Evolutionary conservation across 30 jellyfish, hydroid and myxozoan genomes (phyloP).

Genomic region (Chrysaora quinquecirrha): DNA sequence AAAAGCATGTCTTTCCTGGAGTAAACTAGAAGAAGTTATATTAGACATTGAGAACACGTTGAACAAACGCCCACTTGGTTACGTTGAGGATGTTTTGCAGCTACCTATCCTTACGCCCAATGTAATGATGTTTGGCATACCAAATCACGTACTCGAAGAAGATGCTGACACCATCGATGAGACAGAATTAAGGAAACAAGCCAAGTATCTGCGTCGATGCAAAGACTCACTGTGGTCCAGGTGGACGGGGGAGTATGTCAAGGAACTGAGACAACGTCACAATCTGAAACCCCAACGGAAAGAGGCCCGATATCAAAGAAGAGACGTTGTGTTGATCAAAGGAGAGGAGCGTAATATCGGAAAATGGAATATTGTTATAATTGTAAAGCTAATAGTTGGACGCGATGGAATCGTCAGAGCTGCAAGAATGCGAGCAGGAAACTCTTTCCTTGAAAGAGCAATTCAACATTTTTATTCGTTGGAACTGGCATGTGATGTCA

Average conservation of each 20-base stretch:
- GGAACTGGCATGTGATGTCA: no score
- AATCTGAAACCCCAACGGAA: neutral
- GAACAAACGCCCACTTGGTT: conserved; percentile 55
- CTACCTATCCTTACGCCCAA: conserved; percentile 56
- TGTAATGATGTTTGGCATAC: conserved; percentile 44
- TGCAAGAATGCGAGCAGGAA: no score
- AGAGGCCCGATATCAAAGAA: neutral
- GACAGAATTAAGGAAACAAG: conserved; percentile 37
- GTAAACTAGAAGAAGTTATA: conserved; percentile 28
- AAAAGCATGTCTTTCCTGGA: conserved; percentile 13
- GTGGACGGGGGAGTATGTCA: conserved; percentile 61
- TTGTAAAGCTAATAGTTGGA: no score
- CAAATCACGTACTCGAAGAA: conserved; percentile 37
- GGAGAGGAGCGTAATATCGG: neutral
- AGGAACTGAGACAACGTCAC: neutral
- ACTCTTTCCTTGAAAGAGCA: no score
- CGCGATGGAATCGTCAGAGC: no score
- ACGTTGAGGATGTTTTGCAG: conserved; percentile 53
- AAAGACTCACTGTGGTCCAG: conserved; percentile 52
- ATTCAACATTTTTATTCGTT: no score
- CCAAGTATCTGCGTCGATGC: conserved; percentile 25
- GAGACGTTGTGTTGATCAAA: neutral
- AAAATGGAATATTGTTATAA: neutral
- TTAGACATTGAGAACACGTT: conserved; percentile 40
- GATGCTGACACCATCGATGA: conserved; percentile 26